Base-by-base conservation (phyloP, 2,113 vertebrate species). In the Drymodes brunneopygia region DNA sequence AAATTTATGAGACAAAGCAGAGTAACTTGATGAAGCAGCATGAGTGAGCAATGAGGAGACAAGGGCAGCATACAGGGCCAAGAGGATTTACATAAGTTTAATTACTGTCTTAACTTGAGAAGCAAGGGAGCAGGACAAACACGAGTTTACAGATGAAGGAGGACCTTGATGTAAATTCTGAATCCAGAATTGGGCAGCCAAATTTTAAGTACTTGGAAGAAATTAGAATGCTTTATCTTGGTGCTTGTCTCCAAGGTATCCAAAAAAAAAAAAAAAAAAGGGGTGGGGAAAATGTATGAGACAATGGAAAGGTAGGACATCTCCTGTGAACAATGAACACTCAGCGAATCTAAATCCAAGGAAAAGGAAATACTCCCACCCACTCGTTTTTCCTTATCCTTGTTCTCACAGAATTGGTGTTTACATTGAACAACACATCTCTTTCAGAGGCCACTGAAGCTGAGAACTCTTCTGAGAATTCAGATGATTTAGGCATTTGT, bases 301-400 rank as follows among this genome's bases (percentile, higher is more conserved):
- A 61, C 78, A 92, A 82, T 94, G 81, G 84, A 90, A 92, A 95
- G 91, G 90, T 95, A 95, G 90, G 91, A 45, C 62, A 85, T 95
- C 61, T 94, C 60, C 60, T 64, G 69, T 85, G 75, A 97, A 80
- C 95, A 97, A 79, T 92, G 84, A 79, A 71, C 53, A 61, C 62
- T 89, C 29, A 18, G 47, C 0, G 0, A 91, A 90, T 58, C 66
- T 90, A 85, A 95, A 95, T 91, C 94, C 71, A 58, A 95, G 92
- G 93, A 93, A 95, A 85, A 91, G 93, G 92, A 95, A 96, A 73
- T 90, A 90, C 11, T 86, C 82, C 90, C 92, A 86, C 90, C 82
- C 88, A 67, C 61, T 82, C 75, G 88, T 90, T 82, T 94, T 85
- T 48, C 90, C 77, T 93, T 83, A 86, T 88, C 90, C 71, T 92